These are phyloP conservation scores for Pristionchus japonicus DNA, from an alignment of 2,888 invertebrate species.

Conservation along the genomic window DNA sequence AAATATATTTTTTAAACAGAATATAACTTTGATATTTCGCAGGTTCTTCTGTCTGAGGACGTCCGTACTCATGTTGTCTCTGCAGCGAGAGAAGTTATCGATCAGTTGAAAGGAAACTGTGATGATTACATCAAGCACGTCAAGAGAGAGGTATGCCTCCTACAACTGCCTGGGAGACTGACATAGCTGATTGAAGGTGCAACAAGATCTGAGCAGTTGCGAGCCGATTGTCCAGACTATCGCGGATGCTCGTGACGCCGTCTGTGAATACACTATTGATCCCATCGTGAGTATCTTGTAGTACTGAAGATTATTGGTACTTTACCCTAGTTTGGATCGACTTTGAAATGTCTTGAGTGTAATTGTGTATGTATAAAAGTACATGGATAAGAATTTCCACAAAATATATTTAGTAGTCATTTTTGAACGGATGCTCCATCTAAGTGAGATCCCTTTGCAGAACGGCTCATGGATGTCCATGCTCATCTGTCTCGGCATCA, in stretches of 20 bases:
- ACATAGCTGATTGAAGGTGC: slow-evolving; percentile 54
- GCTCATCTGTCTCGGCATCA: slow-evolving; percentile 76
- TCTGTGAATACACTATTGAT: slow-evolving; percentile 69
- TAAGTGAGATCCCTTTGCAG: slow-evolving; percentile 58
- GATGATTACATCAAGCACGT: slow-evolving; percentile 62
- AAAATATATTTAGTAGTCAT: no score
- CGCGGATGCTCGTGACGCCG: slow-evolving; percentile 61
- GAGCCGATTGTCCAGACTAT: slow-evolving; percentile 66
- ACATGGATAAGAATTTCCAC: no score
- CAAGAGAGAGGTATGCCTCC: slow-evolving; percentile 50
- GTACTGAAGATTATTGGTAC: not conserved
- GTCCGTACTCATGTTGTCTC: slow-evolving; percentile 61
- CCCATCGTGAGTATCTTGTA: slow-evolving; percentile 65
- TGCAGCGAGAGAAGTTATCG: slow-evolving; percentile 62
- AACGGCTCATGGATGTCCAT: slow-evolving; percentile 78
- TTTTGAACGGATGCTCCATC: no score
- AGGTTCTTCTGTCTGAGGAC: slow-evolving; percentile 54
- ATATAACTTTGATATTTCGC: no score
- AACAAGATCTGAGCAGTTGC: slow-evolving; percentile 69
- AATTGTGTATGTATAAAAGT: no score
- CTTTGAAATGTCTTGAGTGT: no score
- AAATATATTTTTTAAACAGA: no score
- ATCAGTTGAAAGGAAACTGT: slow-evolving; percentile 52
- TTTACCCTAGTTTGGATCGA: no score
- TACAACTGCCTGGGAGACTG: no score